Evolutionary conservation across 2,797 vertebrate species (phyloP), one percentile per base, ranked within the genome.

Genomic region (Glossophaga mutica): DNA sequence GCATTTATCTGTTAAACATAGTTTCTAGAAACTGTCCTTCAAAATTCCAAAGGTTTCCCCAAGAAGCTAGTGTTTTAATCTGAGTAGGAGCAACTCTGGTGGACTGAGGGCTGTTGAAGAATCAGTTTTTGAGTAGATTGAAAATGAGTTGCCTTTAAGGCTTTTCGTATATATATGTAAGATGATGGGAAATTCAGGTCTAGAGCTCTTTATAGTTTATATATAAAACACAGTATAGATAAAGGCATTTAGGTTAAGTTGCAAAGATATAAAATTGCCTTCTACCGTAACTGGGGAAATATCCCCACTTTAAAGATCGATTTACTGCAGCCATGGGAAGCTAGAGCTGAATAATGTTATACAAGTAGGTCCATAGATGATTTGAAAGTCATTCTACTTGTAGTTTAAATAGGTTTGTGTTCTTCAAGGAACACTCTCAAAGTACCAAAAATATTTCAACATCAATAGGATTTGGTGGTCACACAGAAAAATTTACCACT

Each of bases 401-500:
- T 74, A 50, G 9, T 85, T 95, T 94, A 77, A 91, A 73, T 11
- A 82, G 18, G 46, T 94, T 94, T 94, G 52, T 65, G 22, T 88
- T 89, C 32, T 79, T 77, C 10, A 88, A 94, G 70, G 94, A 91
- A 39, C 16, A 65, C 22, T 88, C n/a, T 24, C 50, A 90, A 83
- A 89, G 14, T 89, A 52, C 59, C 9, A 50, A 59, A 82, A 22
- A 76, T 78, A 87, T 76, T 86, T 83, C 52, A 79, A 70, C 37
- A 50, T 67, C 50, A 91, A 8, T 71, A 91, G 9, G 81, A 68
- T 84, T 81, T 84, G 37, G 52, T 78, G 46, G 6, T 82, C 97
- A 97, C 95, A 71, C 32, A 90, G 94, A 97, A 96, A 98, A 97
- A 97, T 97, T 90, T 97, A 89, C 76, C 57, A 57, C 67, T 88